Percentiles rank a stretch among this genome's conserved stretches.
phyloP scores from a whole-genome alignment of 2,797 vertebrate species.

The Lepus townsendii region DNA sequence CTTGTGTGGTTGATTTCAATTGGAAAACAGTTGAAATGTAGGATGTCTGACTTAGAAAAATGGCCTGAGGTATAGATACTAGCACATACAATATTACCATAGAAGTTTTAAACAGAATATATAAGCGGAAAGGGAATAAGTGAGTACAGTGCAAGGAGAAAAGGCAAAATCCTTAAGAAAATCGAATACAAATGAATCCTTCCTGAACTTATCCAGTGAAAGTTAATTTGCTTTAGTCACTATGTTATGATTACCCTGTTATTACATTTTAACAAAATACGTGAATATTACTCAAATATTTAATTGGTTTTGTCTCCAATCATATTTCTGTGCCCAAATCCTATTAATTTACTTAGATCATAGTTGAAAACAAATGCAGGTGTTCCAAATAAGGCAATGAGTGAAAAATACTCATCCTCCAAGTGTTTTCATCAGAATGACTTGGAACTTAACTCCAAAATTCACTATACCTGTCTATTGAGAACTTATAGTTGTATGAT shows the following conservation, averaged over 20 bases:
- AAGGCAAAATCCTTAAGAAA: neutral
- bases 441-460: constrained; percentile 35
- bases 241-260: neutral
- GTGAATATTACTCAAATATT: neutral
- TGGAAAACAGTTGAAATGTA: neutral
- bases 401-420: neutral
- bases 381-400: neutral
- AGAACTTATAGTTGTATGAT: neutral
- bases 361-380: neutral
- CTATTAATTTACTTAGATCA: neutral
- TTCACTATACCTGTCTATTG: neutral
- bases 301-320: neutral
- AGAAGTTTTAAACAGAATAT: neutral
- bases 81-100: neutral
- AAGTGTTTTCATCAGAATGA: constrained; percentile 34
- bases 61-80: neutral
- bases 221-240: neutral
- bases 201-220: neutral
- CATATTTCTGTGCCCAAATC: neutral
- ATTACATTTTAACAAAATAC: neutral
- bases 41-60: neutral
- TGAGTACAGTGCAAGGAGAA: neutral
- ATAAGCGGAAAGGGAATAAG: neutral
- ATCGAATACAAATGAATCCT: neutral
- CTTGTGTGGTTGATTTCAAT: neutral